phyloP scores from a whole-genome alignment of 2,888 invertebrate genomes.

The Himalopsyche kuldschensis region DNA sequence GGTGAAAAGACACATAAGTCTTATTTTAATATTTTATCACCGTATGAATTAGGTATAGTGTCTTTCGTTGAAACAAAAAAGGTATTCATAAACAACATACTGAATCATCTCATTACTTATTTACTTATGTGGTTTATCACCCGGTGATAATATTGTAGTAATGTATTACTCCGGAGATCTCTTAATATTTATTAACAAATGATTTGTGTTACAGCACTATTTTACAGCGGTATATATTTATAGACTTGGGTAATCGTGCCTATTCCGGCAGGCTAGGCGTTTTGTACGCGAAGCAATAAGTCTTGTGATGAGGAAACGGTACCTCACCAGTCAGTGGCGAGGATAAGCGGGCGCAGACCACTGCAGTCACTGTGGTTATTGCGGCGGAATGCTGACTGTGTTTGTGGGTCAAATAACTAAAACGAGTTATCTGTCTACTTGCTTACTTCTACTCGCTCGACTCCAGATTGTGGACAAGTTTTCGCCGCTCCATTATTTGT shows the following conservation, averaged over 20 bases:
- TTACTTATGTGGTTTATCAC: too few relatives aligned
- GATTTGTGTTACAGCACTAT: too few relatives aligned
- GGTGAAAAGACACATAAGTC: too few relatives aligned
- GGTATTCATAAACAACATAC: too few relatives aligned
- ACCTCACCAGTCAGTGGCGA: neutral
- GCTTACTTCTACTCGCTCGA: neutral
- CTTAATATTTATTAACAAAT: too few relatives aligned
- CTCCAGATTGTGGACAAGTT: neutral
- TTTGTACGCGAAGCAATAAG: neutral
- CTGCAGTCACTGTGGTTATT: neutral
- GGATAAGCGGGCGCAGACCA: neutral
- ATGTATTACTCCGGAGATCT: too few relatives aligned
- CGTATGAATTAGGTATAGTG: too few relatives aligned
- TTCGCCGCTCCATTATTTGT: neutral
- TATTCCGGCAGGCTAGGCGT: neutral
- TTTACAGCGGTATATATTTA: too few relatives aligned
- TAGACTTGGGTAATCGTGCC: neutral
- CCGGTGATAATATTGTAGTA: too few relatives aligned
- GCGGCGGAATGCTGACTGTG: neutral
- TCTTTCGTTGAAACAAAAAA: too few relatives aligned
- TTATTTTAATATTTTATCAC: too few relatives aligned
- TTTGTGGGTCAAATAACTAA: neutral
- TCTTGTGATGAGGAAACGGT: neutral
- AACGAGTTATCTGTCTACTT: neutral
- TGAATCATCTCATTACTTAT: too few relatives aligned